A percentile compares a stretch with the other conserved stretches of the same genome.
Conservation (phyloP, 2,113 vertebrate genomes). For the Toxotes chatareus region DNA sequence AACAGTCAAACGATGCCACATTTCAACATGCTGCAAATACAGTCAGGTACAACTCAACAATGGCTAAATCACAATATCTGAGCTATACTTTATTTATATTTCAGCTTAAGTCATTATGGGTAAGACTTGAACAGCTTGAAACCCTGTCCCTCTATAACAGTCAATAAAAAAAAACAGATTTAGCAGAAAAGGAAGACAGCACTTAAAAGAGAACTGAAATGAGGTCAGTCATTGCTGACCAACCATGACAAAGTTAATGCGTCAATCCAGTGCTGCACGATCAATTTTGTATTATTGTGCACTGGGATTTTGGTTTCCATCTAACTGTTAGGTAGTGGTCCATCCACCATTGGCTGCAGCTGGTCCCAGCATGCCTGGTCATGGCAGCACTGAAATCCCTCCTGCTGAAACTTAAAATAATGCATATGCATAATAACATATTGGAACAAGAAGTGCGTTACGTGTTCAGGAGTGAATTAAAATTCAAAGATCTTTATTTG, state of each 20-base stretch:
- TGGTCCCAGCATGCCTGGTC: conserved; percentile 12
- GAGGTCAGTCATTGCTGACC: conserved; percentile 59
- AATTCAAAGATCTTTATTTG: background rate
- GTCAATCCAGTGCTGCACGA: conserved; percentile 49
- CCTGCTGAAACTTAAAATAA: background rate
- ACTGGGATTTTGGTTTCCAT: conserved; percentile 53
- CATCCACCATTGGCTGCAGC: conserved; percentile 20
- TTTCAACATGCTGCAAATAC: background rate
- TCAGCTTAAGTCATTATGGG: background rate
- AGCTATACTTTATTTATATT: background rate
- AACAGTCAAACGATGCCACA: conserved; percentile 14
- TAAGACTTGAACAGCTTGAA: background rate
- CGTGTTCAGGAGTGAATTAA: background rate
- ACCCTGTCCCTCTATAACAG: conserved; percentile 1
- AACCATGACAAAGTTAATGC: conserved; percentile 37
- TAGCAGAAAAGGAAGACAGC: conserved; percentile 23
- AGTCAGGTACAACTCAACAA: background rate
- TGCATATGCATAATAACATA: background rate
- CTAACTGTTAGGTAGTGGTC: conserved; percentile 11
- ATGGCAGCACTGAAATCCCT: background rate
- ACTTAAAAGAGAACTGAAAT: conserved; percentile 56
- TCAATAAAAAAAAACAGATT: conserved; percentile 10
- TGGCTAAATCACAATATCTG: background rate
- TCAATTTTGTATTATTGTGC: conserved; percentile 53
- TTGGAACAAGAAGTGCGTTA: background rate